Base-by-base conservation (phyloP, 2,113 vertebrate genomes). In the Passer montanus region DNA sequence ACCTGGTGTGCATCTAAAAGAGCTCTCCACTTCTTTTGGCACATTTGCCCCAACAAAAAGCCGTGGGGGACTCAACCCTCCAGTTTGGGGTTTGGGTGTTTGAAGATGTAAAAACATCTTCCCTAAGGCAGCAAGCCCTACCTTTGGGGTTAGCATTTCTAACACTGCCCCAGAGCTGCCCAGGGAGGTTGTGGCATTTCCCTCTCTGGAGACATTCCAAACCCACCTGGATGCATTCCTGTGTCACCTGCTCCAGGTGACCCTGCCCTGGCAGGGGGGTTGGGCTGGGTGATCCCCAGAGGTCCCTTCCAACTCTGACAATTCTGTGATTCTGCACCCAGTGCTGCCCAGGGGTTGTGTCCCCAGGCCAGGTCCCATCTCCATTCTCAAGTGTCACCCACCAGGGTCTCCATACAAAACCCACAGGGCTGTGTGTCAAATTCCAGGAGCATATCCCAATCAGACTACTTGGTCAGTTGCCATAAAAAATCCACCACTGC, bases 1-100 rank as follows among this genome's bases (percentile, higher is more conserved):
- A 46, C 15, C 35, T 72, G 39, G 5, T 6, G 72, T 55, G 30
- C 16, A 52, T 44, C 37, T 59, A 60, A 72, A 75, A 53, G 10
- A 68, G 13, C 53, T 27, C 43, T 76, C 46, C 64, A 9, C 46
- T 27, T 52, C 15, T 31, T 89, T 58, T 13, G 23, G 10, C 27
- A 35, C 2, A 3, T 20, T 72, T 28, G 19, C 5, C 37, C 16
- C 50, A 53, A 0, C 0, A 56, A 46, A 7, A 58, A 58, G 17
- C 11, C 31, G 35, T 0, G 0, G 20, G 4, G 23, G 6, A 43
- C 13, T 43, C 0, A 0, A 53, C 19, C 3, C 27, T 79, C 21
- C 26, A 11, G 8, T 26, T 52, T 55, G 20, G 33, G 5, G 1
- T 59, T 58, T 59, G 43, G 21, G 3, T 66, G 35, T 63, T 67